Conservation (phyloP, 2,113 vertebrate species). For the Cygnus atratus region DNA sequence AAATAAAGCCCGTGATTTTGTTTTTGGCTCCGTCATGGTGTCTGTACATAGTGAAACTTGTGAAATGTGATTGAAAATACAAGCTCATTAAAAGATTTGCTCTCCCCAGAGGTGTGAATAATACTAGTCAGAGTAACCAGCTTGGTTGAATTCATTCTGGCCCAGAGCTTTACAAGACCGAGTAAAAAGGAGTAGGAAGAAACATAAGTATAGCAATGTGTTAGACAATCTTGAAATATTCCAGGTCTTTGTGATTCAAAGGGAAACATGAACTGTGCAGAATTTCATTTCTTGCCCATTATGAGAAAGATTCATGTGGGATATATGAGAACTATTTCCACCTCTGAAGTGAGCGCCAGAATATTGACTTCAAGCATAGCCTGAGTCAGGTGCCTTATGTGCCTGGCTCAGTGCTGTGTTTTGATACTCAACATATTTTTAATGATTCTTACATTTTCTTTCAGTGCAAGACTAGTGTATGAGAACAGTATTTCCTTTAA, state of each 20-base stretch:
- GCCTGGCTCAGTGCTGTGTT: accelerated
- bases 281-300: not conserved
- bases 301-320: accelerated
- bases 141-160: not conserved
- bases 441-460: not conserved
- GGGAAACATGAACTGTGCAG: not conserved
- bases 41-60: not conserved
- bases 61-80: not conserved
- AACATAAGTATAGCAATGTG: not conserved
- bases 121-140: not conserved
- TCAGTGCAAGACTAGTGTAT: not conserved
- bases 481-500: not conserved
- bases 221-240: not conserved
- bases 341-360: not conserved
- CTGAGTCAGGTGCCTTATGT: not conserved
- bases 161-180: not conserved
- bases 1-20: not conserved
- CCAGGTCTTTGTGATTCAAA: not conserved
- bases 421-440: not conserved
- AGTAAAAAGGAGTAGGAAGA: not conserved
- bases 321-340: not conserved
- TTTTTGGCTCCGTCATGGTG: not conserved
- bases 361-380: not conserved
- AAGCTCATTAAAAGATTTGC: not conserved
- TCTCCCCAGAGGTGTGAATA: not conserved